Base-by-base conservation (phyloP, 2,888 invertebrate species). In the Brassicogethes aeneus region DNA sequence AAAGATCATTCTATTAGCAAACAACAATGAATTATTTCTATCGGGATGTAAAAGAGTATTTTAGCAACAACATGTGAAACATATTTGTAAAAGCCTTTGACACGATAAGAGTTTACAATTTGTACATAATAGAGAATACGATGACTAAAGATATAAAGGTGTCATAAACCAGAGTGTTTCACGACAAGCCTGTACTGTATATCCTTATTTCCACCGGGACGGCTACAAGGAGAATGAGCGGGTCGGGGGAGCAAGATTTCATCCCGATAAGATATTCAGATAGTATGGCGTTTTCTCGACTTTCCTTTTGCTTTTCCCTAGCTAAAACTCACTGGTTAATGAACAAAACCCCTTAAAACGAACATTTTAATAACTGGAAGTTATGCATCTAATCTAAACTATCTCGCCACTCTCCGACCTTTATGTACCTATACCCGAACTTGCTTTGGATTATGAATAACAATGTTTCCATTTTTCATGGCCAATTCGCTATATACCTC, bases 341-440 rank as follows among this genome's bases (percentile, higher is more conserved):
- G 48, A 53, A 51, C 48, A 48, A 53, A 53, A 53, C 49, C 51
- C 47, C 51, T 47, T 48, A 47, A 49, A 48, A 51, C 48, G 47
- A 44, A 47, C 48, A 46, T 51, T 53, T 53, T 53, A 50, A 53
- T 53, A 50, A 53, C 46, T 40, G 42, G 43, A 53, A 51, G 51
- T 51, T 51, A 53, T 51, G 50, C 51, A 49, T 42, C 50, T 50
- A 50, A 51, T 53, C 50, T 53, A 47, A 45, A 48, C 50, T 46
- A 51, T 50, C 47, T 46, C 41, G 30, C 41, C 5, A 23, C 23
- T 5, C 23, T 23, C 5, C 23, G 37, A 43, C 46, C 48, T 47
- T 43, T 50, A 43, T 48, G 44, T 32, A 44, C 37, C 40, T 32
- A 43, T 15, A 13, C 44, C 45, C 13, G 32, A 42, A 42, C 35